Evolutionary conservation across 2,888 invertebrate genomes (phyloP).

Genomic region (Agrilus biguttatus): DNA sequence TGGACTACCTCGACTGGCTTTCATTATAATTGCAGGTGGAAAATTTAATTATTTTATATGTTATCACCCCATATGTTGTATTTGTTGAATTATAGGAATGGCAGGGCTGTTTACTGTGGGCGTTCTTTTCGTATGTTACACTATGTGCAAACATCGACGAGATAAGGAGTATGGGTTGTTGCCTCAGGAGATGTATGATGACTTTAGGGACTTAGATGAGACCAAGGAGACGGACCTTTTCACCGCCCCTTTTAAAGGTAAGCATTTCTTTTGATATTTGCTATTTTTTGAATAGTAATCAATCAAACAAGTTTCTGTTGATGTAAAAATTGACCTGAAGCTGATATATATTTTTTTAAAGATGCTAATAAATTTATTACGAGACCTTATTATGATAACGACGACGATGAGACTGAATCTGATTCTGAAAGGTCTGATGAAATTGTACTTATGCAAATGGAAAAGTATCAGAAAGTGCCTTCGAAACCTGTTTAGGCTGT

Average conservation of each 20-base stretch:
- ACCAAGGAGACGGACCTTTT: constrained; percentile 36
- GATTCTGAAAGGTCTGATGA: constrained; percentile 15
- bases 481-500: background rate
- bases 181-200: constrained; percentile 36
- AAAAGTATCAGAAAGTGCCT: constrained; percentile 12
- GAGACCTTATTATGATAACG: constrained; percentile 59
- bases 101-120: background rate
- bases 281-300: background rate
- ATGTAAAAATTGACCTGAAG: background rate
- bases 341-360: constrained; percentile 7
- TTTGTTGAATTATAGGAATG: background rate
- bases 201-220: constrained; percentile 30
- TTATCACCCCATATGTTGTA: background rate
- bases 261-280: constrained; percentile 4
- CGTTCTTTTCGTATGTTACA: constrained; percentile 20
- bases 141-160: constrained; percentile 39
- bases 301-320: too few relatives aligned
- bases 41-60: background rate
- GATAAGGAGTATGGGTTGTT: constrained; percentile 40
- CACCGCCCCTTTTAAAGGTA: constrained; percentile 25
- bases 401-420: constrained; percentile 34
- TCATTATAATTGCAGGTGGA: constrained; percentile 58
- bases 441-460: constrained; percentile 9
- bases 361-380: constrained; percentile 21
- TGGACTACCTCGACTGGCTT: constrained; percentile 62